A percentile compares a stretch with the other conserved stretches of the same genome.
These are phyloP conservation scores for Speoplatyrhinus poulsoni DNA, from an alignment of 2,113 vertebrate species.

Conservation along the genomic window DNA sequence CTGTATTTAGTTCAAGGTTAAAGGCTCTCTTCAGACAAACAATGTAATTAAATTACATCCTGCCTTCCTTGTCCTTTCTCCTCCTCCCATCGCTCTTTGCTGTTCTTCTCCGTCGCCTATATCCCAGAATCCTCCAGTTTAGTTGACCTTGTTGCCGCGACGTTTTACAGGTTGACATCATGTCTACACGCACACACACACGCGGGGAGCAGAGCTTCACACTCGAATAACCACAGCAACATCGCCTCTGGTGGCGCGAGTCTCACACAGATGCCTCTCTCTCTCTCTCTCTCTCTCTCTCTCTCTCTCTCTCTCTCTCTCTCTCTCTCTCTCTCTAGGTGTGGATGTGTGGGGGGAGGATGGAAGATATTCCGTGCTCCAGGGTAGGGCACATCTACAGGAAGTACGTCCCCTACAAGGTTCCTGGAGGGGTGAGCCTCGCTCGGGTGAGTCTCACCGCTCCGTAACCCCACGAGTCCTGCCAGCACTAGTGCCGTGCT, in stretches of 20 bases:
- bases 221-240: not conserved
- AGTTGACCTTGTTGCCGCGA: no score
- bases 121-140: no score
- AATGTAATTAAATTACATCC: no score
- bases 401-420: constrained; percentile 97
- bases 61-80: no score
- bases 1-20: no score
- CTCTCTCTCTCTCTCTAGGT: constrained; percentile 55
- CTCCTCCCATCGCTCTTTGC: no score
- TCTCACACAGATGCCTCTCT: not conserved
- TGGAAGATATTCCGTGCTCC: constrained; percentile 88
- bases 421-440: constrained; percentile 92
- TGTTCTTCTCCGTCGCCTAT: no score
- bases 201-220: not conserved
- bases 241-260: not conserved
- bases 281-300: not conserved
- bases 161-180: not conserved
- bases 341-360: constrained; percentile 80
- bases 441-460: constrained; percentile 80
- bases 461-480: not conserved
- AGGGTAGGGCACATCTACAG: constrained; percentile 97
- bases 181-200: not conserved
- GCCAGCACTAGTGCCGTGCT: no score
- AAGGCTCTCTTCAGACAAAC: no score
- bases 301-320: not conserved